Percentiles rank a stretch among this genome's conserved stretches.
These are phyloP conservation scores for Artibeus jamaicensis DNA, from an alignment of 2,797 vertebrate genomes.

Conservation along the genomic window DNA sequence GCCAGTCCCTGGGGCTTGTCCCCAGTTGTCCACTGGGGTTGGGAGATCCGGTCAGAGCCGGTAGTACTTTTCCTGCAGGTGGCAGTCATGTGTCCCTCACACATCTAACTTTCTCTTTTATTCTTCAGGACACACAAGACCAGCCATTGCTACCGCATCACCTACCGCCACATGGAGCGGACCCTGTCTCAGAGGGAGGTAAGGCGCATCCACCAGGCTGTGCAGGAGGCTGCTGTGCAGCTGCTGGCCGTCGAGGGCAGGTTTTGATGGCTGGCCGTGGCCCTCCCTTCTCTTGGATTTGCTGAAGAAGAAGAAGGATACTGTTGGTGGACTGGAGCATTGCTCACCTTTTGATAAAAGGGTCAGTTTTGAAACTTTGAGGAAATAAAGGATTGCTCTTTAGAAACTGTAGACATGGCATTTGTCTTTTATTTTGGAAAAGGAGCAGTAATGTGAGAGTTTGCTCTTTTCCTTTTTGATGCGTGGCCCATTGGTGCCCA, in stretches of 20 bases:
- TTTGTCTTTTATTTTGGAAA: conserved; percentile 72
- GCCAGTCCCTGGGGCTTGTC: rapidly evolving
- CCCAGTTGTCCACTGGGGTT: background rate
- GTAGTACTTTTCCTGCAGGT: rapidly evolving
- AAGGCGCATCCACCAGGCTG: conserved; percentile 84
- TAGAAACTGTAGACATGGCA: conserved; percentile 50
- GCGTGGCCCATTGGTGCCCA: conserved; percentile 55
- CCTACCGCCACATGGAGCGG: conserved; percentile 94
- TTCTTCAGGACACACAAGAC: conserved; percentile 87
- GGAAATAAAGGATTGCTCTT: conserved; percentile 78
- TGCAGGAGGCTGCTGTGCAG: conserved; percentile 83
- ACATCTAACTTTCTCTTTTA: background rate
- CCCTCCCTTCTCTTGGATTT: rapidly evolving
- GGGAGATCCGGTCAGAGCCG: no score
- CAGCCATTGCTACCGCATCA: conserved; percentile 93
- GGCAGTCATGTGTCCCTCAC: rapidly evolving
- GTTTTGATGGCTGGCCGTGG: conserved; percentile 79
- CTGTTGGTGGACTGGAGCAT: background rate
- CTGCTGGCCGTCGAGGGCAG: conserved; percentile 91
- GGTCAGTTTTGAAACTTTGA: conserved; percentile 33
- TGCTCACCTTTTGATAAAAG: background rate
- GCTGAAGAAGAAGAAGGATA: background rate
- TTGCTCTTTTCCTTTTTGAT: conserved; percentile 56
- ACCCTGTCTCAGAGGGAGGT: conserved; percentile 92
- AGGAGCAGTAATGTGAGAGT: conserved; percentile 22